Conservation (phyloP, 1,140 invertebrate species). For the Coenobita brevimanus region DNA sequence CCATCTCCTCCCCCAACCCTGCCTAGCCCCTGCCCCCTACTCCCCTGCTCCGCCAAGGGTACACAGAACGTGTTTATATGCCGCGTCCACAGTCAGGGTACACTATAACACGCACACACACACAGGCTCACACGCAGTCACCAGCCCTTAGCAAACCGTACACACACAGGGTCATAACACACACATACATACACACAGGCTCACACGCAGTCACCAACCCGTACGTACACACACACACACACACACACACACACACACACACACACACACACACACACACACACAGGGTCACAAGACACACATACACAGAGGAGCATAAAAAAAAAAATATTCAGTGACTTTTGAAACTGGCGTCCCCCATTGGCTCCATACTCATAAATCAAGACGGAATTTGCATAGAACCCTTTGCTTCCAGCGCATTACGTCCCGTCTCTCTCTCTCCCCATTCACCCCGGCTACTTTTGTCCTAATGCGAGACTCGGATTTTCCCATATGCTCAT, state of each 20-base stretch:
- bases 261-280: constrained; percentile 24
- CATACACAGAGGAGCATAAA: not conserved
- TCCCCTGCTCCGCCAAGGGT: not conserved
- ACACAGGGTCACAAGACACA: not conserved
- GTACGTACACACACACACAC: constrained; percentile 34
- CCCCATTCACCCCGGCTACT: constrained; percentile 17
- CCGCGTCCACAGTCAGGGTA: not conserved
- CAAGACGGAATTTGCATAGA: constrained; percentile 48
- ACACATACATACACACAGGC: not conserved
- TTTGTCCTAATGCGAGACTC: constrained; percentile 44
- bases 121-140: not conserved
- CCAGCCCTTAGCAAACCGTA: not conserved
- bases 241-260: constrained; percentile 43
- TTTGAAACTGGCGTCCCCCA: constrained; percentile 19
- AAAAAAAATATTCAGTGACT: constrained; percentile 39
- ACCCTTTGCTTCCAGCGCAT: constrained; percentile 44
- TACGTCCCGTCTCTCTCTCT: constrained; percentile 34
- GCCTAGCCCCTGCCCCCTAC: not conserved
- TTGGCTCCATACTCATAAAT: constrained; percentile 47
- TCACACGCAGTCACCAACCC: not conserved
- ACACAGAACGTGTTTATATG: not conserved
- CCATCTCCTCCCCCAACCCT: not conserved
- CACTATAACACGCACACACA: not conserved
- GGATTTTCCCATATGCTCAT: constrained; percentile 55
- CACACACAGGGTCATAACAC: not conserved